phyloP scores from a whole-genome alignment of 2,797 vertebrate species.

The Ficedula albicollis region DNA sequence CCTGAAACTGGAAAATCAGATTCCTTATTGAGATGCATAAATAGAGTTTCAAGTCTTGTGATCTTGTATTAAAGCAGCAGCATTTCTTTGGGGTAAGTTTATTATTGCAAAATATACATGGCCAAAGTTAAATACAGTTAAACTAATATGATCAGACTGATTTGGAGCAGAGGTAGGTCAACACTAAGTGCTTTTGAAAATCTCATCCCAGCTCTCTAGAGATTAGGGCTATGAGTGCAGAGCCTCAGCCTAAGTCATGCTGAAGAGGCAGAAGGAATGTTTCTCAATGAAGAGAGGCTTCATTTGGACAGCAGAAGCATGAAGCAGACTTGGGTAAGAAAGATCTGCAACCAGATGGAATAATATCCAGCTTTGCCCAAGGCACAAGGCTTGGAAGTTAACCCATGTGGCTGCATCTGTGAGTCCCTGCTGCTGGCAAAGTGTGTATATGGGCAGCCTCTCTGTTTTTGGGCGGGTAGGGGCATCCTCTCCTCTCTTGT shows the following conservation, averaged over 20 bases:
- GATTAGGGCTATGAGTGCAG: neutral
- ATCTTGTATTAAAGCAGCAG: conserved; percentile 17
- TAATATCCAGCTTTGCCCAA: neutral
- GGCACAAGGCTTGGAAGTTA: neutral
- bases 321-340: neutral
- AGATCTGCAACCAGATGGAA: neutral
- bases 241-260: neutral
- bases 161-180: conserved; percentile 60
- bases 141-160: conserved; percentile 57
- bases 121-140: conserved; percentile 31
- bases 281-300: neutral
- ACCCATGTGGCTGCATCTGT: neutral
- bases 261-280: neutral
- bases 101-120: conserved; percentile 40
- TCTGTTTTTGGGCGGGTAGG: neutral
- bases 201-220: conserved; percentile 21
- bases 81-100: conserved; percentile 44
- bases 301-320: neutral
- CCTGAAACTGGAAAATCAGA: neutral
- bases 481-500: neutral
- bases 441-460: neutral
- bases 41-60: neutral
- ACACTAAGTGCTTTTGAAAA: conserved; percentile 50
- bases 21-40: conserved; percentile 10
- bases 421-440: neutral